Percentiles rank a stretch among this genome's conserved stretches.
phyloP scores from a whole-genome alignment of 2,888 invertebrate genomes.

The Rotaria magnacalcarata region DNA sequence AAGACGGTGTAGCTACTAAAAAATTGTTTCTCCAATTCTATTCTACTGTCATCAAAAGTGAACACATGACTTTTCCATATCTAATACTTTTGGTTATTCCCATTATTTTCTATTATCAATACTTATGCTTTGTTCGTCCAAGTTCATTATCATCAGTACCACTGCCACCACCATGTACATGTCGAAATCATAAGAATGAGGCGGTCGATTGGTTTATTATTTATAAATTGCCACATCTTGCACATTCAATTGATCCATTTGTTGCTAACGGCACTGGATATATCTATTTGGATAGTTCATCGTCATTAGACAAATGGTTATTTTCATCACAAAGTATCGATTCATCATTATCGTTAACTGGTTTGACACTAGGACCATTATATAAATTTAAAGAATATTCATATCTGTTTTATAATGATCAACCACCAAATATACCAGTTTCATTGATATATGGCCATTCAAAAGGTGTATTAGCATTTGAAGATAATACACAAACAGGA shows the following conservation, averaged over 20 bases:
- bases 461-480: conserved; percentile 25
- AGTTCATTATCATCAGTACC: neutral
- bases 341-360: neutral
- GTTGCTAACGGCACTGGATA: conserved; percentile 8
- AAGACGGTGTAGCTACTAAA: no score
- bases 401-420: conserved; percentile 16
- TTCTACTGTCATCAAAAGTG: no score
- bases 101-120: neutral
- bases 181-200: conserved; percentile 30
- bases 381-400: neutral
- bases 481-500: conserved; percentile 1
- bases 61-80: neutral
- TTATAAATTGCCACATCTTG: conserved; percentile 7
- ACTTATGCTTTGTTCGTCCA: neutral
- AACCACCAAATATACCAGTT: neutral
- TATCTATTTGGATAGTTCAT: conserved; percentile 18
- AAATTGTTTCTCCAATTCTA: no score
- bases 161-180: neutral
- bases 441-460: neutral
- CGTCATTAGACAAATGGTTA: conserved; percentile 3
- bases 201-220: conserved; percentile 23
- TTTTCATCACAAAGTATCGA: neutral
- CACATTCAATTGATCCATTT: neutral
- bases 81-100: neutral
- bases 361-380: conserved; percentile 5